Evolutionary conservation across 2,797 vertebrate species (phyloP).

Genomic region (Mormyrus hasselquistii): DNA sequence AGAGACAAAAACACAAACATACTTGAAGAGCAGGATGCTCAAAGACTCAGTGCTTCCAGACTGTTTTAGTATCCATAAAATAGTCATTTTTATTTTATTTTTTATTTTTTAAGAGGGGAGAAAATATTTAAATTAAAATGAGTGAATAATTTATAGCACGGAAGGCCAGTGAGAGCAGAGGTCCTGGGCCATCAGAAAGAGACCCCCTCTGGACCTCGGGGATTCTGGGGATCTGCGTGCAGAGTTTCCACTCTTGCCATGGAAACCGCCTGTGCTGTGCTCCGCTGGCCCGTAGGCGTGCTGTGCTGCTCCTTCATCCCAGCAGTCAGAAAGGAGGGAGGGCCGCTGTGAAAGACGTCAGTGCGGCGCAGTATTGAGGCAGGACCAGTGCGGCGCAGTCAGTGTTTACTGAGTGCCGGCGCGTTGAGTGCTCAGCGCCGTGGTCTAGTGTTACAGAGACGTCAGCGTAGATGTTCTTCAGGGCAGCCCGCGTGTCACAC

Average conservation of each 20-base stretch:
- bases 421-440: background rate
- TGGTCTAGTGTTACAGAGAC: background rate
- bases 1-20: constrained; percentile 51
- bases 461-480: background rate
- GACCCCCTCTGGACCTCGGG: background rate
- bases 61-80: constrained; percentile 69
- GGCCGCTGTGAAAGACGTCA: background rate
- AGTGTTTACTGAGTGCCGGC: background rate
- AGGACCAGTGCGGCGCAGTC: background rate
- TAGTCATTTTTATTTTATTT: constrained; percentile 58
- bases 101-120: constrained; percentile 48
- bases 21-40: constrained; percentile 65
- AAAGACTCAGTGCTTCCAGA: constrained; percentile 77
- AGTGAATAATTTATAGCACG: constrained; percentile 55
- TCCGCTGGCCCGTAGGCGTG: background rate
- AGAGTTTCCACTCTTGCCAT: background rate
- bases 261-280: background rate
- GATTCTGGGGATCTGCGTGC: background rate
- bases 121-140: constrained; percentile 65
- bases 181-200: constrained; percentile 22
- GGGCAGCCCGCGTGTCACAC: background rate
- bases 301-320: background rate
- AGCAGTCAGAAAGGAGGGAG: background rate
- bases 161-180: constrained; percentile 30
- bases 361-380: background rate